Percentiles rank a stretch among this genome's conserved stretches.
phyloP scores from a whole-genome alignment of 2,888 invertebrate species.

The Plemyria rubiginata region DNA sequence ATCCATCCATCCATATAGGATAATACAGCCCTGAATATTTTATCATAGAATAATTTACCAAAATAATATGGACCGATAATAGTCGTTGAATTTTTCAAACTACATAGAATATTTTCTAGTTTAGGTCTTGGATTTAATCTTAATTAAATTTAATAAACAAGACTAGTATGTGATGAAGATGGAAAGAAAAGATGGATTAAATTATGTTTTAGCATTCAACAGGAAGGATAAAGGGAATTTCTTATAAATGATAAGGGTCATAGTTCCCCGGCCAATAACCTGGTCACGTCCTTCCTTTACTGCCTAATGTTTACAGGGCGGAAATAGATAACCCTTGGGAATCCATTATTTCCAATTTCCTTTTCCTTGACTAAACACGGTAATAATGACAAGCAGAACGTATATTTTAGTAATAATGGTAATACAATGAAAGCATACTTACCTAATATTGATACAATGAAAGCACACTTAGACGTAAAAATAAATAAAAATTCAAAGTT shows the following conservation, averaged over 20 bases:
- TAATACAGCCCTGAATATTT: no score
- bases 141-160: no score
- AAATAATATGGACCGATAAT: no score
- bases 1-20: no score
- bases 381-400: not conserved
- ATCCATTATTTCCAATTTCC: conserved; percentile 8
- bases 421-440: conserved; percentile 8
- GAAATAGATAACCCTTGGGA: conserved; percentile 12
- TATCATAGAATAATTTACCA: no score
- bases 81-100: no score
- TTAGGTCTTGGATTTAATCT: no score
- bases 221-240: conserved; percentile 10
- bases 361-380: conserved; percentile 3
- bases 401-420: not conserved
- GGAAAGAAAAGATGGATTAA: conserved; percentile 1
- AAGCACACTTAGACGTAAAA: not conserved
- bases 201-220: not conserved
- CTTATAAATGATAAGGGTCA: conserved; percentile 12
- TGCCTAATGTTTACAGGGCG: conserved; percentile 12
- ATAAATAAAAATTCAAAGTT: not conserved
- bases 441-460: not conserved
- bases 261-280: conserved; percentile 9
- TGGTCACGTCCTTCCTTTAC: conserved; percentile 11
- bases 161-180: no score
- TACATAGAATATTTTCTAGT: no score